phyloP scores from a whole-genome alignment of 2,888 invertebrate species.

The Meliscaeva auricollis region DNA sequence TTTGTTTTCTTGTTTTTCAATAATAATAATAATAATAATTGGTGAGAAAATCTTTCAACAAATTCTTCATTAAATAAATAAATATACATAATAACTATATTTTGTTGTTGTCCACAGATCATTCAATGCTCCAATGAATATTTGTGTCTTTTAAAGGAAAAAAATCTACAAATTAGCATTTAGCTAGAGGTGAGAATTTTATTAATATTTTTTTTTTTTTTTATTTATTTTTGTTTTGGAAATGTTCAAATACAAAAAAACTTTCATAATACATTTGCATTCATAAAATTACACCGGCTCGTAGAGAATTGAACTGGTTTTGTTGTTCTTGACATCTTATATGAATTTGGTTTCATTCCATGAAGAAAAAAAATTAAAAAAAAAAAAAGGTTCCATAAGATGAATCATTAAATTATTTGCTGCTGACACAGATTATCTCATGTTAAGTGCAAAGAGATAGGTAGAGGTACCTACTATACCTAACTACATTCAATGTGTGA shows the following conservation, averaged over 20 bases:
- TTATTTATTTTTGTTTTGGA: background rate
- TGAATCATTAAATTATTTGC: background rate
- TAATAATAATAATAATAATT: background rate
- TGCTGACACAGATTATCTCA: background rate
- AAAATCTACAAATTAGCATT: background rate
- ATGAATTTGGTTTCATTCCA: background rate
- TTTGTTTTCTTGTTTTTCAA: background rate
- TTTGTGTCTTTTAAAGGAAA: background rate
- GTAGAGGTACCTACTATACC: background rate
- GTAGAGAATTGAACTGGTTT: slow-evolving; percentile 5
- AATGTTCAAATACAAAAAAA: too few relatives aligned
- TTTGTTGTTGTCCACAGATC: slow-evolving; percentile 1
- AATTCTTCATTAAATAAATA: background rate
- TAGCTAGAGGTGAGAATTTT: background rate
- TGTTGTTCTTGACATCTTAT: background rate
- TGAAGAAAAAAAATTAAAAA: background rate
- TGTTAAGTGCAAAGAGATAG: background rate
- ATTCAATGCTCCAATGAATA: slow-evolving; percentile 25
- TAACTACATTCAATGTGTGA: background rate
- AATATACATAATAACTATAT: background rate
- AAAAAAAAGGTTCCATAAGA: slow-evolving; percentile 1
- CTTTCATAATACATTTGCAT: too few relatives aligned
- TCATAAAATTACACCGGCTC: background rate
- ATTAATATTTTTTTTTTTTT: background rate
- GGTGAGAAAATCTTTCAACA: slow-evolving; percentile 2